Evolutionary conservation across 2,888 invertebrate genomes (phyloP), one percentile per base, ranked within the genome.

Genomic region (Trimorus sp.): DNA sequence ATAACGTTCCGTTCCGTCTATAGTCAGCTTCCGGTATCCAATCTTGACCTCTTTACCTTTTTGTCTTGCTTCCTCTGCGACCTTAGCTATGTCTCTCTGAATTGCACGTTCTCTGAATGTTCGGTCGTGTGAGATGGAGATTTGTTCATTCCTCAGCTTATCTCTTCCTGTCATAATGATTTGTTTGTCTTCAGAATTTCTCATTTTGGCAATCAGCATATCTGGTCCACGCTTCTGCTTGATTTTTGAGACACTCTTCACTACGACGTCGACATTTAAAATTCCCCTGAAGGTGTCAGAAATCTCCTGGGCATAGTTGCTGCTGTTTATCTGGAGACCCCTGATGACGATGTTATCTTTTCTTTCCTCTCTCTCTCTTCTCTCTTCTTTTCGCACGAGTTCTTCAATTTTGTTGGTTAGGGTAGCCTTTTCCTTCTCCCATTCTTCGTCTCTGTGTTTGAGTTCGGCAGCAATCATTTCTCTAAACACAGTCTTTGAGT

Each of bases 31-130:
- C 42, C 16, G 15, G 66, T 54, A 54, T n/a, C 66, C 66, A 5
- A 66, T 16, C 37, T 15, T 66, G 40, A 66, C 66, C 14, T 11
- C 7, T 4, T 66, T 66, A n/a, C 66, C 66, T 11, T 42, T 16
- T 15, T 49, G 40, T 14, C 26, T 53, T 42, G 53, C 66, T 66
- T 66, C 54, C 40, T 66, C 66, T 7, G 66, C 66, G 6, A 66
- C 16, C 54, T 40, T 40, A 36, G 53, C 53, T 7, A 66, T 37
- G 15, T 12, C 40, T n/a, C 54, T 66, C 42, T 66, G 66, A 6
- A 66, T 42, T 7, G 53, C 66, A 16, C 66, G 14, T n/a, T 66
- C 66, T n/a, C 14, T 66, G 7, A 4, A 38, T 8, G 66, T 66
- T 11, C 53, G 38, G 16, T 66, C 66, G 49, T 54, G 26, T 1